phyloP scores from a whole-genome alignment of 2,797 vertebrate genomes.

The Mormyrops boulengeri region DNA sequence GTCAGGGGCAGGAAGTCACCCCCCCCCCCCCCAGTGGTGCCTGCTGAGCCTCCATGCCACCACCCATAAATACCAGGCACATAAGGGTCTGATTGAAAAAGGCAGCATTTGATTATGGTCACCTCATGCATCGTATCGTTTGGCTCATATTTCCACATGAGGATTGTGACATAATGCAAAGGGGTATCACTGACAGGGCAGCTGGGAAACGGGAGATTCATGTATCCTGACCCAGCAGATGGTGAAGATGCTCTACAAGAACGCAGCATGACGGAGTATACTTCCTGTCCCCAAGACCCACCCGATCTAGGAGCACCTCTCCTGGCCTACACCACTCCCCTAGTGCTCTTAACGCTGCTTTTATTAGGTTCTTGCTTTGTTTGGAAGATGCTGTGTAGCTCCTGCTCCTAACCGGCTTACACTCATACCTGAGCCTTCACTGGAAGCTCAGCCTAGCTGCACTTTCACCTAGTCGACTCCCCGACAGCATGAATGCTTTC shows the following conservation, averaged over 20 bases:
- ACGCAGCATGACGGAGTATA: slow-evolving; percentile 33
- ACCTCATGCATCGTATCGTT: slow-evolving; percentile 25
- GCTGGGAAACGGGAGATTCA: slow-evolving; percentile 23
- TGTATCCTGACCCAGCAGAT: slow-evolving; percentile 31
- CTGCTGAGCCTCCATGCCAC: not conserved
- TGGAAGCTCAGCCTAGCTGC: not conserved
- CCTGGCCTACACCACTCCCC: not conserved
- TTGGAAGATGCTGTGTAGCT: not conserved
- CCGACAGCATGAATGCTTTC: not conserved
- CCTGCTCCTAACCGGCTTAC: not conserved
- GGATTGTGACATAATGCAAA: slow-evolving; percentile 35
- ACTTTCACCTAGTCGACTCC: not conserved
- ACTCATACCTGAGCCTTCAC: not conserved
- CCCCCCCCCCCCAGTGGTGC: not conserved
- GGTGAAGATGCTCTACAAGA: slow-evolving; percentile 25
- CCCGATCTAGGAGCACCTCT: not conserved
- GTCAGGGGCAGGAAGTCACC: not conserved
- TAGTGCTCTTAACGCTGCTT: not conserved
- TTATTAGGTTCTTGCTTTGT: not conserved
- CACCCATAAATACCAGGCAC: not conserved
- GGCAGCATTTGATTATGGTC: not conserved
- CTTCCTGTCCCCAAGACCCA: not conserved
- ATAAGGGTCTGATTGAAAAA: not conserved
- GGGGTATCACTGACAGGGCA: slow-evolving; percentile 32
- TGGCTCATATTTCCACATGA: slow-evolving; percentile 31